A percentile compares a stretch with the other conserved stretches of the same genome.
phyloP scores from a whole-genome alignment of 2,113 vertebrate genomes.

The Oreochromis spilurus region DNA sequence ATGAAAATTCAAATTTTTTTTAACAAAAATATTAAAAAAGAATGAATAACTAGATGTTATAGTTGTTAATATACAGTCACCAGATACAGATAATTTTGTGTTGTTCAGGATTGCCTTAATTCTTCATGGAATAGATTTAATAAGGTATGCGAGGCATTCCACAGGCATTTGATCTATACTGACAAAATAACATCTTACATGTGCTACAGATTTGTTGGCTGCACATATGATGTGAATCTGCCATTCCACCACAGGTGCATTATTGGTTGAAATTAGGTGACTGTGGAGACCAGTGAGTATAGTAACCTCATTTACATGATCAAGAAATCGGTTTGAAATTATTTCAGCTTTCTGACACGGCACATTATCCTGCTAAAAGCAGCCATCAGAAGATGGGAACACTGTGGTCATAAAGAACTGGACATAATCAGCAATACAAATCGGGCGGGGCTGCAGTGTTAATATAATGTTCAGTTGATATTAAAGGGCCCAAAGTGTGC shows the following conservation, averaged over 20 bases:
- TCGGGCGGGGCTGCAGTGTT: not conserved
- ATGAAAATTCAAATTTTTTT: not conserved
- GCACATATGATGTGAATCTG: not conserved
- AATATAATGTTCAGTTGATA: not conserved
- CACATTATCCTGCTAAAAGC: not conserved
- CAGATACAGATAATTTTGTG: not conserved
- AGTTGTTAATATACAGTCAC: not conserved
- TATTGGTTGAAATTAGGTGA: not conserved
- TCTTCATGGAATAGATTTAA: not conserved
- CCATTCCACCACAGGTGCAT: not conserved
- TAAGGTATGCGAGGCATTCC: not conserved
- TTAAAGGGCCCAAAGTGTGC: not conserved
- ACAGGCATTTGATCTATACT: not conserved
- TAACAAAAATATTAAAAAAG: not conserved
- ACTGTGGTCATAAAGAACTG: not conserved
- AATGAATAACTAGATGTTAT: not conserved
- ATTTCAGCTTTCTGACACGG: not conserved
- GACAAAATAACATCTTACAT: not conserved
- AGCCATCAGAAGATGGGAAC: not conserved
- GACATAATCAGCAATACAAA: not conserved
- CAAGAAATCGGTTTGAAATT: not conserved
- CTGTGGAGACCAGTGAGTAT: not conserved
- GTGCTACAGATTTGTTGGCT: not conserved
- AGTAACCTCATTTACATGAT: not conserved
- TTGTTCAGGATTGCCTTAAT: not conserved